phyloP scores from a whole-genome alignment of 2,797 vertebrate genomes.

The Takifugu rubripes region DNA sequence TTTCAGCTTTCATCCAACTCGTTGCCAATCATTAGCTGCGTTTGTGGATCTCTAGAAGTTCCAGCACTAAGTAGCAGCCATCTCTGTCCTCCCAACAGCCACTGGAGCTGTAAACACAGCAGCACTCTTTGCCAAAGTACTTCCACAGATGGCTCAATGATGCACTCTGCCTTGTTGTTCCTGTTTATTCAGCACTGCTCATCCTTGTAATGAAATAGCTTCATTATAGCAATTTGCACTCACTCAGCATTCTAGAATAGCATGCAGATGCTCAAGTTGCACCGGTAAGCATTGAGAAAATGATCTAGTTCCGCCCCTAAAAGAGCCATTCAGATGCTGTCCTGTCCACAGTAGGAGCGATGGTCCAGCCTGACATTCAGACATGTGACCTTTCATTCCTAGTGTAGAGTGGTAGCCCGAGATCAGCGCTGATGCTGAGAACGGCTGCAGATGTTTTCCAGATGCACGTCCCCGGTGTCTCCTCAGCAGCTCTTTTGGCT shows the following conservation, averaged over 20 bases:
- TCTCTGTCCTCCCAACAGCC: conserved; percentile 54
- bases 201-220: conserved; percentile 74
- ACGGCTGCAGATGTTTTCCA: not conserved
- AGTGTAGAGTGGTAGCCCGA: no score
- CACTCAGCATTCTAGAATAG: conserved; percentile 63
- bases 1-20: conserved; percentile 10
- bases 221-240: conserved; percentile 74
- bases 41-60: conserved; percentile 40
- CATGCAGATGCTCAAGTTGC: conserved; percentile 64
- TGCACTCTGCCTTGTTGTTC: conserved; percentile 68
- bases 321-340: conserved; percentile 18
- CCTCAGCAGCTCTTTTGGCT: not conserved
- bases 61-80: conserved; percentile 55
- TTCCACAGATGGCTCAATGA: conserved; percentile 75
- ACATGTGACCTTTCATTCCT: not conserved
- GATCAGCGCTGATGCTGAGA: no score
- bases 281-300: conserved; percentile 50
- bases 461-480: not conserved
- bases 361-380: conserved; percentile 2
- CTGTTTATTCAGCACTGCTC: conserved; percentile 78
- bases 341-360: conserved; percentile 15
- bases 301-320: conserved; percentile 27
- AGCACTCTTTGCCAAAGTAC: conserved; percentile 57
- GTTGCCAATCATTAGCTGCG: conserved; percentile 24
- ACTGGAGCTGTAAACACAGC: conserved; percentile 68